Evolutionary conservation across 2,797 vertebrate genomes (phyloP).

Genomic region (Mus spretus): DNA sequence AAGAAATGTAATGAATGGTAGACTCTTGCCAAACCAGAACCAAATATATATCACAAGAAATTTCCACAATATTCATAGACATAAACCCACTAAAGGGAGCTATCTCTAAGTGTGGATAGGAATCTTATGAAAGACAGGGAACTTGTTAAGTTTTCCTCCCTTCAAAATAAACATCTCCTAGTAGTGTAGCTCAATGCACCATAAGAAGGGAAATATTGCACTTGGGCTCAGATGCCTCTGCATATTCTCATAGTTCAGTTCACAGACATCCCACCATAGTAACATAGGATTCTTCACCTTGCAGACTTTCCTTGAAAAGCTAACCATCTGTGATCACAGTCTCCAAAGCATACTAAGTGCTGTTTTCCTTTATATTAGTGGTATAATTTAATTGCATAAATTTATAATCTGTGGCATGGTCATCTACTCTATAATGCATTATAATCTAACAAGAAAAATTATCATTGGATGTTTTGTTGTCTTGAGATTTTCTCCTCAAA

Average conservation of each 20-base stretch:
- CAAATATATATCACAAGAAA: not conserved
- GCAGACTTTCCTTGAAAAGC: not conserved
- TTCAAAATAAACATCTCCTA: not conserved
- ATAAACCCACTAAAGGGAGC: not conserved
- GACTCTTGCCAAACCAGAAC: not conserved
- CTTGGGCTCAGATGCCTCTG: too few relatives aligned
- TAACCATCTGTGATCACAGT: too few relatives aligned
- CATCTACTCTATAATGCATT: too few relatives aligned
- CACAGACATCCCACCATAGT: not conserved
- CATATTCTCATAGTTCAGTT: not conserved
- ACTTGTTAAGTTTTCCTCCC: not conserved
- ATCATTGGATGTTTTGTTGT: not conserved
- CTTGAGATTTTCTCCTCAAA: not conserved
- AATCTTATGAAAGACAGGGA: not conserved
- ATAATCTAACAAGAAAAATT: not conserved
- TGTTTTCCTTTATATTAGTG: constrained; percentile 2
- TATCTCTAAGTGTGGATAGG: too few relatives aligned
- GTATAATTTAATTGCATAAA: not conserved
- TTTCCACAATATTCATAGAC: not conserved
- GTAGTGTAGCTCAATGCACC: not conserved
- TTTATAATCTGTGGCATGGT: not conserved
- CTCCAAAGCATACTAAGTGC: too few relatives aligned
- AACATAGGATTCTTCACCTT: not conserved
- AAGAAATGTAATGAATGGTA: not conserved
- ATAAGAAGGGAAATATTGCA: not conserved